Evolutionary conservation across 2,797 vertebrate species (phyloP), one percentile per base, ranked within the genome.

Genomic region (Danio jaintianensis): DNA sequence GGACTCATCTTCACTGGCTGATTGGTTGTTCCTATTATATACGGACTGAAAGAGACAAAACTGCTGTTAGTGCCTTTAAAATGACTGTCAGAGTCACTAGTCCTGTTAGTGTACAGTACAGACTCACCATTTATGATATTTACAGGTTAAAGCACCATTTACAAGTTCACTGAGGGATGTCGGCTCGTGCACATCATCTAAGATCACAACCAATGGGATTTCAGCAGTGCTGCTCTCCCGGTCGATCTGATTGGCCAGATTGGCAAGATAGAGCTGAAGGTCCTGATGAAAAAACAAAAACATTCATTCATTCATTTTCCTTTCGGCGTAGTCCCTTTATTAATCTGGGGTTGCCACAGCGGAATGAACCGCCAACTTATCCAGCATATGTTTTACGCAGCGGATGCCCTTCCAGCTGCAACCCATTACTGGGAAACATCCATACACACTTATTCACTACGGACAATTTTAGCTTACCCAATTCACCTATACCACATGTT

Each of bases 121-220:
- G 13, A 38, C 93, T 95, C 88, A 99, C 98, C 98, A 99, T 96
- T 99, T 99, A 89, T 99, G 98, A 88, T 99, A 99, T 93, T 99
- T 99, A 96, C 98, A 99, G 83, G 97, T 99, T 73, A 99, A 95
- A 0, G 98, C 98, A 0, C 98, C 97, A 0, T 99, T 99, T 81
- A 99, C 96, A 0, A 99, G 95, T 88, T 99, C 98, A 0, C 98
- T 99, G 90, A 98, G 94, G 84, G 97, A 96, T 40, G 93, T 95
- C 0, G 96, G 93, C 74, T 97, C 96, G 0, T 95, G 95, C 80
- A 99, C 94, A 86, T 99, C 97, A 0, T 99, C 98, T 86, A 99
- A 89, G 8, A 99, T 95, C 61, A 99, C 93, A 12, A 99, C 96
- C 87, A 99, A 91, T 0, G 97, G 98, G 50, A 97, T 91, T 0